A percentile compares a stretch with the other conserved stretches of the same genome.
Conservation (phyloP, 2,113 vertebrate species). For the Circaetus cinerascens region DNA sequence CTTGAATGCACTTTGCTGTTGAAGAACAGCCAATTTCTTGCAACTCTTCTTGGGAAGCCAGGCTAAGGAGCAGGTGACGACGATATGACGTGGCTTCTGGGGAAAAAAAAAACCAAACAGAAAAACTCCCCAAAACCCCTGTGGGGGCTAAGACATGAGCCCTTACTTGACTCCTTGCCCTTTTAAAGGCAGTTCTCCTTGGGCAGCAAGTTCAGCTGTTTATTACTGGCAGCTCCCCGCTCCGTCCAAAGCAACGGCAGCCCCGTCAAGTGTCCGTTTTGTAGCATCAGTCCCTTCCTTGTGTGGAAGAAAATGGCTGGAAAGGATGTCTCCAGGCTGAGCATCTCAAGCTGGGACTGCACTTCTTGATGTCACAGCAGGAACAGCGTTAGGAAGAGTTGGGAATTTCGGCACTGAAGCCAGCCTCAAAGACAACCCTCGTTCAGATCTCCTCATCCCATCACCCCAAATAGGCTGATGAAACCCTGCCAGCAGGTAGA, state of each 20-base stretch:
- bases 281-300: background rate
- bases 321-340: background rate
- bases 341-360: background rate
- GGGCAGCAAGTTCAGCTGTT: background rate
- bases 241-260: background rate
- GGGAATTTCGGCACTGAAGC: background rate
- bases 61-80: background rate
- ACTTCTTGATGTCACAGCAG: background rate
- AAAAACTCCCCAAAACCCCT: fast-evolving
- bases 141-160: background rate
- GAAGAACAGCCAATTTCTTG: background rate
- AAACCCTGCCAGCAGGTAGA: background rate
- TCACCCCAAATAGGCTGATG: background rate
- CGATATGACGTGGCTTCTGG: background rate
- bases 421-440: background rate
- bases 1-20: background rate
- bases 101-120: background rate
- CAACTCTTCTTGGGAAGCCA: background rate
- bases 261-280: background rate
- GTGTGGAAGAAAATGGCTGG: background rate
- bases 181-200: background rate
- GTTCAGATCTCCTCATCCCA: background rate
- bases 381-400: background rate
- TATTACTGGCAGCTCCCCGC: background rate
- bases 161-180: fast-evolving